phyloP scores from a whole-genome alignment of 2,888 invertebrate genomes.

The Lycia hirtaria region DNA sequence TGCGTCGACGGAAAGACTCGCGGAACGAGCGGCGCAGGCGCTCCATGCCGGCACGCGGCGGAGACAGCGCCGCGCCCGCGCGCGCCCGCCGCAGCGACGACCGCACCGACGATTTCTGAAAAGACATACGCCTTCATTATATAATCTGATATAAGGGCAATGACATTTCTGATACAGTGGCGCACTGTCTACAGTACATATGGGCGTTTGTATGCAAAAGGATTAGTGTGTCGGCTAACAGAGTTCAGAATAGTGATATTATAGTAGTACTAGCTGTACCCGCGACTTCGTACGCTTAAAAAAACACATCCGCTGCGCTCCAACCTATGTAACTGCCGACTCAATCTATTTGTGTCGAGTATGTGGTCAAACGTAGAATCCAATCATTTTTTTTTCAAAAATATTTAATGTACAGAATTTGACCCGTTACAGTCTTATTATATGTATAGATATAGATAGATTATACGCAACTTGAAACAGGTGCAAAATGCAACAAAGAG shows the following conservation, averaged over 20 bases:
- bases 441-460: no score
- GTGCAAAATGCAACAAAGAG: no score
- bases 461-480: no score
- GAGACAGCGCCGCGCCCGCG: slow-evolving; percentile 78
- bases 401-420: no score
- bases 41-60: slow-evolving; percentile 90
- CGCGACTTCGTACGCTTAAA: no score
- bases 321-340: no score
- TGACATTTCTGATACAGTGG: slow-evolving; percentile 6
- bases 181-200: slow-evolving; percentile 5
- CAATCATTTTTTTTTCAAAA: no score
- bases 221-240: background rate
- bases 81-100: slow-evolving; percentile 79
- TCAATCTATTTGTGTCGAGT: no score
- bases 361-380: no score
- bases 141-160: slow-evolving; percentile 23
- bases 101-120: slow-evolving; percentile 75
- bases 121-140: slow-evolving; percentile 12
- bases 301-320: no score
- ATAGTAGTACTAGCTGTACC: no score
- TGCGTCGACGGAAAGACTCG: slow-evolving; percentile 96
- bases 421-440: no score
- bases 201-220: background rate
- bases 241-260: background rate
- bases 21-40: slow-evolving; percentile 95